phyloP scores from a whole-genome alignment of 2,113 vertebrate genomes.

The Oncorhynchus gorbuscha region DNA sequence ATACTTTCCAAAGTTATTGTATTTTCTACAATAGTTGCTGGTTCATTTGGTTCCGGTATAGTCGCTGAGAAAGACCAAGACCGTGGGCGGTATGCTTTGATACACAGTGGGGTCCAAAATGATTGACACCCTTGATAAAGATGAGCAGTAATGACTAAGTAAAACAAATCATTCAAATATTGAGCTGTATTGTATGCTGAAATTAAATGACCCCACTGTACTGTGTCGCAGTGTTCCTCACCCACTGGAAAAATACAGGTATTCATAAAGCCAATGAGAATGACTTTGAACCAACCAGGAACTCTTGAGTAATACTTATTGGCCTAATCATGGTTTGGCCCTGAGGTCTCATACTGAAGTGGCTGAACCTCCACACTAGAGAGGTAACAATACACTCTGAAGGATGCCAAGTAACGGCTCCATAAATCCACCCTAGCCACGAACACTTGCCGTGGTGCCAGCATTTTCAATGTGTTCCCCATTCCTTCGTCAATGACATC shows the following conservation, averaged over 20 bases:
- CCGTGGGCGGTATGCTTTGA: neutral
- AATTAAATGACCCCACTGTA: neutral
- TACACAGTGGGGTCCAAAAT: neutral
- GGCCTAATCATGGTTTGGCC: neutral
- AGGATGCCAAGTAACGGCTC: slow-evolving; percentile 38
- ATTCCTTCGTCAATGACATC: slow-evolving; percentile 69
- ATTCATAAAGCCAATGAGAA: neutral
- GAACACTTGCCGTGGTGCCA: slow-evolving; percentile 62
- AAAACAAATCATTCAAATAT: no score
- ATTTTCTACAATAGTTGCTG: neutral
- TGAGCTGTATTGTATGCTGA: no score
- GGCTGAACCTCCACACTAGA: neutral
- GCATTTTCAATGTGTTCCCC: slow-evolving; percentile 71
- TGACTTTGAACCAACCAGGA: neutral
- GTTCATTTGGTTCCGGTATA: neutral
- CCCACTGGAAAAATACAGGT: neutral
- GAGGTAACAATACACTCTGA: slow-evolving; percentile 18
- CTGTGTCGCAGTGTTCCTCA: neutral
- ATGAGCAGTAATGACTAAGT: no score
- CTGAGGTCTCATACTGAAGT: no score
- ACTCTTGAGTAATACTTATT: neutral
- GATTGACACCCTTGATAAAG: no score
- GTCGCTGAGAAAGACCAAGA: neutral
- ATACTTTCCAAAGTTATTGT: neutral
- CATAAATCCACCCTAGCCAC: slow-evolving; percentile 62